Percentiles rank a stretch among this genome's conserved stretches.
phyloP scores from a whole-genome alignment of 2,113 vertebrate genomes.

The Paramisgurnus dabryanus region DNA sequence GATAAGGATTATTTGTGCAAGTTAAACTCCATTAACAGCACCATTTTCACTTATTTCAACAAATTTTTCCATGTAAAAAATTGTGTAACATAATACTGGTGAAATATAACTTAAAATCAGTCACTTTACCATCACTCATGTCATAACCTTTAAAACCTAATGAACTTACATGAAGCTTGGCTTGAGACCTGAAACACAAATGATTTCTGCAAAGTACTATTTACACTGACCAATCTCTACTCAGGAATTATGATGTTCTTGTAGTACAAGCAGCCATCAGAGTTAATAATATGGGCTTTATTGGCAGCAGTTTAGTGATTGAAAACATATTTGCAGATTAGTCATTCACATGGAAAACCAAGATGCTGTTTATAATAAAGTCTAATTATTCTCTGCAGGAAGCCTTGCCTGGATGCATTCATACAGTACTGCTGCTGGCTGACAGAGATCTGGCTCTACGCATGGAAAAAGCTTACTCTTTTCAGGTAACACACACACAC shows the following conservation, averaged over 20 bases:
- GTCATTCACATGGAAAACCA: conserved; percentile 1
- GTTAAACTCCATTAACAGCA: too few relatives aligned
- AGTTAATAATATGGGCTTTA: background rate
- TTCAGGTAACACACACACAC: conserved; percentile 76
- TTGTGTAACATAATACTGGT: too few relatives aligned
- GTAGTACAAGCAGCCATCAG: background rate
- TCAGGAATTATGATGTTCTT: background rate
- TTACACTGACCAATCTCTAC: background rate
- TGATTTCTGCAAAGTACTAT: background rate
- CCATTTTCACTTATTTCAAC: too few relatives aligned
- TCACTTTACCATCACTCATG: background rate
- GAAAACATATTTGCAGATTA: background rate
- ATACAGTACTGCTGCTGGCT: conserved; percentile 79
- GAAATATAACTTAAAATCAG: too few relatives aligned
- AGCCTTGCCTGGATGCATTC: conserved; percentile 74
- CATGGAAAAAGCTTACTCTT: conserved; percentile 71
- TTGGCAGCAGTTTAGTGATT: background rate
- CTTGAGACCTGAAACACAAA: background rate
- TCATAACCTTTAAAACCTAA: background rate
- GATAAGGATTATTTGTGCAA: background rate
- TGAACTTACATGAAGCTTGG: background rate
- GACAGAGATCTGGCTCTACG: conserved; percentile 74
- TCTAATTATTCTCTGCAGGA: conserved; percentile 59
- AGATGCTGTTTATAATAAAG: background rate
- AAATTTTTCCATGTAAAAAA: too few relatives aligned